Conservation (phyloP, 1,140 invertebrate species). For the Parasteatoda tepidariorum region DNA sequence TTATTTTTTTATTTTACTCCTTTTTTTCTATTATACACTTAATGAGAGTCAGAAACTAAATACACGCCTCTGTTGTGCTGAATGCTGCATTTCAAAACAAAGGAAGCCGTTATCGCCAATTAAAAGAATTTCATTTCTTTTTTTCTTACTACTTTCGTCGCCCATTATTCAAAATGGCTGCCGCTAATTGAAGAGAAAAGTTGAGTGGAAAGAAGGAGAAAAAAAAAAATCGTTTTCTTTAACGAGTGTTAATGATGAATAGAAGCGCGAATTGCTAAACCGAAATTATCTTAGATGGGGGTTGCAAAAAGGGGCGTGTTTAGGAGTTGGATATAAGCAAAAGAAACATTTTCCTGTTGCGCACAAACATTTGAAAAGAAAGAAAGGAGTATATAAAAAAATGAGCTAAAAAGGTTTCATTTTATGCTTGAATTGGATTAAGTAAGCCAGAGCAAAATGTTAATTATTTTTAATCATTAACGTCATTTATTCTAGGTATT, state of each 20-base stretch:
- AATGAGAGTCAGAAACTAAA: constrained; percentile 43
- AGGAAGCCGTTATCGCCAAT: constrained; percentile 48
- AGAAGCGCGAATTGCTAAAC: constrained; percentile 1
- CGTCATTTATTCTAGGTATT: constrained; percentile 25
- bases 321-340: constrained; percentile 15
- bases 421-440: constrained; percentile 39
- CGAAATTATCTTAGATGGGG: constrained; percentile 14
- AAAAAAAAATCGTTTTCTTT: constrained; percentile 13
- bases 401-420: constrained; percentile 24
- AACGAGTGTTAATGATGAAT: constrained; percentile 35
- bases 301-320: constrained; percentile 30
- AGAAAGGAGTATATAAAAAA: constrained; percentile 18
- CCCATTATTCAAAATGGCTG: constrained; percentile 16
- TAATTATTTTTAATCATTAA: constrained; percentile 53
- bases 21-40: background rate
- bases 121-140: constrained; percentile 17
- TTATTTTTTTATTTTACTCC: too few species aligned
- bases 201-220: background rate
- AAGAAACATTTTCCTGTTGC: constrained; percentile 43
- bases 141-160: constrained; percentile 3
- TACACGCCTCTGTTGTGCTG: background rate
- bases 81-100: constrained; percentile 40
- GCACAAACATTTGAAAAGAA: constrained; percentile 31
- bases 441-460: constrained; percentile 8
- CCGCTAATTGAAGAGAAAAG: background rate